Percentiles rank a stretch among this genome's conserved stretches.
These are phyloP conservation scores for Pelagia noctiluca DNA, from an alignment of 30 jellyfish, hydroid and myxozoan genomes.

Conservation along the genomic window DNA sequence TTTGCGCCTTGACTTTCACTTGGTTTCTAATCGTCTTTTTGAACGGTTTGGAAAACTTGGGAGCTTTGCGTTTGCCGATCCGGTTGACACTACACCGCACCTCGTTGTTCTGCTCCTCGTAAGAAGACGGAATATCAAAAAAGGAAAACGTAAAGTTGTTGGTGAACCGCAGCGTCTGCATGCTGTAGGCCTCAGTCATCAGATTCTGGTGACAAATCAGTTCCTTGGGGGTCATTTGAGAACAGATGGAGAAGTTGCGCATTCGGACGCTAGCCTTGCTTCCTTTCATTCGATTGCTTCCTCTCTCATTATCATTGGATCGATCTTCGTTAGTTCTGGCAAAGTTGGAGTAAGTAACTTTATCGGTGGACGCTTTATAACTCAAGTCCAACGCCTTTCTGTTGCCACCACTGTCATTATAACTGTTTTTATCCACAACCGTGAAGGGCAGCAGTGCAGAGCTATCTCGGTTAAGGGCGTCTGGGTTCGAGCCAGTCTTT, in stretches of 20 bases:
- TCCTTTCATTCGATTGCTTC: conserved; percentile 2
- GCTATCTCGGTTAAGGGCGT: background rate
- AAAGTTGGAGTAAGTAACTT: background rate
- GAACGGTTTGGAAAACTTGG: conserved; percentile 39
- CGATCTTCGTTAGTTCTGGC: background rate
- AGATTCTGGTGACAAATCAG: background rate
- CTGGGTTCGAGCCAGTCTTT: background rate
- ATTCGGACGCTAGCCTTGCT: background rate
- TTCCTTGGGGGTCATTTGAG: background rate
- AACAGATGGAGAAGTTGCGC: conserved; percentile 3
- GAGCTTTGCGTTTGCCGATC: conserved; percentile 22
- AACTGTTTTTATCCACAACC: background rate
- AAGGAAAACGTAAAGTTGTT: conserved; percentile 53
- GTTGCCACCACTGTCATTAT: background rate
- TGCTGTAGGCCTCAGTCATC: conserved; percentile 34
- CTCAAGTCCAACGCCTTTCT: background rate
- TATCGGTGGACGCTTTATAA: background rate
- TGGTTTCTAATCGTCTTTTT: background rate
- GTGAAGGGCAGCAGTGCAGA: background rate
- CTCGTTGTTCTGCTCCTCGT: conserved; percentile 32
- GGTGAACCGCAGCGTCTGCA: conserved; percentile 56
- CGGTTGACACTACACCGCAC: conserved; percentile 24
- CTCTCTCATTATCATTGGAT: background rate
- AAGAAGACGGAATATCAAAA: conserved; percentile 53
- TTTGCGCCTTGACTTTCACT: background rate